Evolutionary conservation across 2,113 vertebrate genomes (phyloP), one percentile per base, ranked within the genome.

Genomic region (pig (Sus scrofa)): DNA sequence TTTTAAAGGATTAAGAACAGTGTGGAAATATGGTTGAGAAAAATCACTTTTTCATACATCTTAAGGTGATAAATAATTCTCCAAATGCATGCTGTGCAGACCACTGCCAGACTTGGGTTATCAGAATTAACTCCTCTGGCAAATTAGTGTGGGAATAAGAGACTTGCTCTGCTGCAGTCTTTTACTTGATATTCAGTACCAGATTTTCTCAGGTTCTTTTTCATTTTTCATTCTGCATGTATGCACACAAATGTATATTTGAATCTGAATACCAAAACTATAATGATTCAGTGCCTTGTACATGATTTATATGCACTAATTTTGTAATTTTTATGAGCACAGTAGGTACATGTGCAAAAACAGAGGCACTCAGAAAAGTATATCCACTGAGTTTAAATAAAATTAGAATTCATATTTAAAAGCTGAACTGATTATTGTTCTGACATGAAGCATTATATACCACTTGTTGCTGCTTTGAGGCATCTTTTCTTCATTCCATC

Each of bases 111-210:
- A 32, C 90, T 37, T 95, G 96, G 52, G n/a, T 96, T 97, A 95
- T 78, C 27, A 62, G 78, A 97, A 97, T 97, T 96, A 97, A 86
- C 96, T 97, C 68, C 89, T 97, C 44, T 86, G 74, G 84, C 92
- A 94, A 96, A 97, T 90, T 97, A 96, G 34, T 67, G 74, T 85
- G 75, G 95, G 96, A 97, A 83, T 92, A 89, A 96, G 97, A 97
- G 94, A 96, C 91, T 54, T 63, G 37, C 96, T 88, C 16, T 52
- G 34, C 30, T 92, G 68, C 20, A 79, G 34, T 91, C 50, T 94
- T 97, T 85, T 91, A 52, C 70, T 89, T 97, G 67, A 58, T 96
- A 96, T 50, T 94, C 86, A 84, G 8, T 70, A 22, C 78, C 96
- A 73, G 50, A 60, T 97, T 98, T 97, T 90, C 89, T 95, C 60